These are phyloP conservation scores for Drosophila rhopaloa DNA, from an alignment of 1,140 invertebrate species.

Conservation along the genomic window DNA sequence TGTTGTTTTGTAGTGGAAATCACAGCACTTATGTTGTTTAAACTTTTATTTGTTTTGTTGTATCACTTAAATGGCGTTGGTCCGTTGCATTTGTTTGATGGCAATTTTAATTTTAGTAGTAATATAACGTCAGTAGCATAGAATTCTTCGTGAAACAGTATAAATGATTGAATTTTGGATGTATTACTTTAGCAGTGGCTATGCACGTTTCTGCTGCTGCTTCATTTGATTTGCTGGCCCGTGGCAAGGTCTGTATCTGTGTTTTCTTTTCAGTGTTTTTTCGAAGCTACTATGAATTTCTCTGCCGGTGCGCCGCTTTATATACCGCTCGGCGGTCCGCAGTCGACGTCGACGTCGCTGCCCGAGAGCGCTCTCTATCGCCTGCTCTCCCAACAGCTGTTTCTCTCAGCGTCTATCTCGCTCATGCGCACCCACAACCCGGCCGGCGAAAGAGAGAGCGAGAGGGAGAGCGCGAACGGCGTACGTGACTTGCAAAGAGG, in stretches of 20 bases:
- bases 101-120: constrained; percentile 72
- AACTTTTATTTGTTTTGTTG: constrained; percentile 65
- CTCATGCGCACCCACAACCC: constrained; percentile 77
- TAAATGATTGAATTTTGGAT: constrained; percentile 33
- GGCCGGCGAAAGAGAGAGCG: constrained; percentile 45
- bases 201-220: constrained; percentile 64
- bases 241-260: not conserved
- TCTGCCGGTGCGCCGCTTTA: constrained; percentile 47
- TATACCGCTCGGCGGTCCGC: constrained; percentile 50
- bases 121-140: constrained; percentile 54
- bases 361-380: constrained; percentile 13
- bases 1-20: constrained; percentile 82
- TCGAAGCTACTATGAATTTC: constrained; percentile 81
- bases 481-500: constrained; percentile 64
- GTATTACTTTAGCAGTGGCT: constrained; percentile 48
- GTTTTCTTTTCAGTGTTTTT: constrained; percentile 51
- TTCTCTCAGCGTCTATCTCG: constrained; percentile 43
- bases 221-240: constrained; percentile 35
- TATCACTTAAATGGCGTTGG: constrained; percentile 84
- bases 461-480: constrained; percentile 43
- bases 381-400: constrained; percentile 41
- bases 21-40: constrained; percentile 81
- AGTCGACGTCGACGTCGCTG: constrained; percentile 2
- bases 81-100: constrained; percentile 84
- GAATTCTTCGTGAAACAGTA: constrained; percentile 81